Evolutionary conservation across 1,140 invertebrate species (phyloP), one percentile per base, ranked within the genome.

Genomic region (Sitobion miscanthi): DNA sequence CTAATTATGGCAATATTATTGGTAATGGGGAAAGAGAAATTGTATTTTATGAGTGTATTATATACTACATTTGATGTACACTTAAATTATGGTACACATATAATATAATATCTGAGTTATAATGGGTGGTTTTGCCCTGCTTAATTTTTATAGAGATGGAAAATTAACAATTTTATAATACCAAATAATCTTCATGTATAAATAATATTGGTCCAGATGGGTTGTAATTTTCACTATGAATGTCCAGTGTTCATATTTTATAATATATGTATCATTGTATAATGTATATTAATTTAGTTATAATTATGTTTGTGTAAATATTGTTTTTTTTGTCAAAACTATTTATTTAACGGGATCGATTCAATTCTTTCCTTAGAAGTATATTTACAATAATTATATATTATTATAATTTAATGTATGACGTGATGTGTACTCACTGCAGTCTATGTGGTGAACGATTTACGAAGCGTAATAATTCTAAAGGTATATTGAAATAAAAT

Each of bases 401-500:
- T n/a, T n/a, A 69, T n/a, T 69, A 42, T 90, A 90, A 90, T 90
- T 52, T 88, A 49, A 83, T 82, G 20, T 54, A 85, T 38, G 47
- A 92, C 91, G 82, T 45, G 91, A 85, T 85, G 38, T 69, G 38
- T 90, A 93, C 91, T 93, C 91, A 35, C 91, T 86, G 77, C 47
- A 85, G 45, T 57, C 8, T 69, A 69, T 52, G 49, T 35, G 38
- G 91, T 54, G 49, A 85, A 85, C 69, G 77, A 83, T 93, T 93
- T 57, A 93, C 77, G 91, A 93, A 86, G 91, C 91, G 91, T 93
- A 93, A 93, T 54, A 86, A 93, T 93, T 93, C 91, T 93, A 93
- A 93, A 93, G 25, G 49, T 93, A 93, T 93, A 85, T 49, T 45
- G 11, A 86, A 54, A 82, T 52, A 88, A 86, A 86, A 86, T 4